Conservation (phyloP, 2,888 invertebrate species). For the Ligdia adustata region DNA sequence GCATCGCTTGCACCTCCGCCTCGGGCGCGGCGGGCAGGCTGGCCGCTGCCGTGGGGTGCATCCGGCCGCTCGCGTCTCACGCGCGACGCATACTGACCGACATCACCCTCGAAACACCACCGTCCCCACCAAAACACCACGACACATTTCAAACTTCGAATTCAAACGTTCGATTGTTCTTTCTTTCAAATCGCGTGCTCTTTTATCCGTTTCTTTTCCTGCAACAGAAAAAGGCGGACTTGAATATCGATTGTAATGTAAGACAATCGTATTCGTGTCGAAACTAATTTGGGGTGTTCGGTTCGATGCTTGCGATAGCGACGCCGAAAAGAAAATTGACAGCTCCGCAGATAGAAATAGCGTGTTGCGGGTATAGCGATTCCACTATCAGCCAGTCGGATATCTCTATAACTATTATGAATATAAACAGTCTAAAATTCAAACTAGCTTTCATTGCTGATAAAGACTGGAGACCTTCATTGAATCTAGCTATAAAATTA, state of each 20-base stretch:
- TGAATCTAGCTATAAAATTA: slow-evolving; percentile 23
- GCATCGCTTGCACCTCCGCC: slow-evolving; percentile 97
- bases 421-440: slow-evolving; percentile 13
- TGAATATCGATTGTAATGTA: slow-evolving; percentile 74
- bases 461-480: slow-evolving; percentile 19
- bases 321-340: slow-evolving; percentile 72
- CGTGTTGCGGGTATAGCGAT: slow-evolving; percentile 18
- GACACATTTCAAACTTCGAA: slow-evolving; percentile 43
- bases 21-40: slow-evolving; percentile 91
- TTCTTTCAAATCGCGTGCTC: slow-evolving; percentile 64
- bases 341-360: slow-evolving; percentile 39
- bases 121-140: slow-evolving; percentile 11
- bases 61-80: slow-evolving; percentile 81
- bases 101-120: slow-evolving; percentile 36
- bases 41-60: slow-evolving; percentile 90
- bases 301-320: slow-evolving; percentile 73
- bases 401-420: slow-evolving; percentile 9
- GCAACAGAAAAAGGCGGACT: slow-evolving; percentile 75
- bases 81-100: slow-evolving; percentile 65
- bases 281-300: slow-evolving; percentile 74
- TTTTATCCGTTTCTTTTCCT: slow-evolving; percentile 52
- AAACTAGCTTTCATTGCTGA: slow-evolving; percentile 13
- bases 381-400: slow-evolving; percentile 9
- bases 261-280: slow-evolving; percentile 69
- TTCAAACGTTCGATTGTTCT: slow-evolving; percentile 45